Conservation (phyloP, 35 echinoderm and acorn worm species). For the Stichopus chloronotus region DNA sequence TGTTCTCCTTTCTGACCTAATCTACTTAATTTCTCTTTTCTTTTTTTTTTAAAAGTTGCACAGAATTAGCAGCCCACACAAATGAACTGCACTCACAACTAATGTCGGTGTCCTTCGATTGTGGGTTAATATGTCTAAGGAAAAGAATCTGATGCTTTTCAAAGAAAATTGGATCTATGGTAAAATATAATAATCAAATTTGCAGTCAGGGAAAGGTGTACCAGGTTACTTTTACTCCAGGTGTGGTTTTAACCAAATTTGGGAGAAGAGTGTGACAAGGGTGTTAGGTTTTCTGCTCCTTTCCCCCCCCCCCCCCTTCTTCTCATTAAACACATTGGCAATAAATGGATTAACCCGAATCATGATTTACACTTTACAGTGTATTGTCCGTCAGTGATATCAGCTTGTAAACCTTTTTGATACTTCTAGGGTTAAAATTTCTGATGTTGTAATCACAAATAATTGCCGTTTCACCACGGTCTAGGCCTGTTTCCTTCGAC, state of each 20-base stretch:
- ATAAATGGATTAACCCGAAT: too few species aligned
- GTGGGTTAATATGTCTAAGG: background rate
- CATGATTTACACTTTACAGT: too few species aligned
- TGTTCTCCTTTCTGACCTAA: background rate
- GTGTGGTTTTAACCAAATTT: conserved; percentile 1
- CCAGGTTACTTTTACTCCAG: background rate
- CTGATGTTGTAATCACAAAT: too few species aligned
- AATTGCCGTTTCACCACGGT: too few species aligned
- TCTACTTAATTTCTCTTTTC: background rate
- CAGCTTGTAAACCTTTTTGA: too few species aligned
- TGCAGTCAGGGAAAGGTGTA: background rate
- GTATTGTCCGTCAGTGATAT: too few species aligned
- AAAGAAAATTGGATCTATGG: background rate
- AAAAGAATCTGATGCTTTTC: background rate
- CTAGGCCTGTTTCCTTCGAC: too few species aligned
- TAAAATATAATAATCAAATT: background rate
- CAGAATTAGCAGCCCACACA: background rate
- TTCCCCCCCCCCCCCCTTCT: too few species aligned
- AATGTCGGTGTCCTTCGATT: background rate
- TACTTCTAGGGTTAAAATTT: too few species aligned
- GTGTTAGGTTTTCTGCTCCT: background rate
- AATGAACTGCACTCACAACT: background rate
- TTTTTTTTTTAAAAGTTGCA: background rate
- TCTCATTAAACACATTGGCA: too few species aligned
- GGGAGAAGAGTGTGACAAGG: background rate